Base-by-base conservation (phyloP, 2,888 invertebrate species). In the Acronicta aceris region DNA sequence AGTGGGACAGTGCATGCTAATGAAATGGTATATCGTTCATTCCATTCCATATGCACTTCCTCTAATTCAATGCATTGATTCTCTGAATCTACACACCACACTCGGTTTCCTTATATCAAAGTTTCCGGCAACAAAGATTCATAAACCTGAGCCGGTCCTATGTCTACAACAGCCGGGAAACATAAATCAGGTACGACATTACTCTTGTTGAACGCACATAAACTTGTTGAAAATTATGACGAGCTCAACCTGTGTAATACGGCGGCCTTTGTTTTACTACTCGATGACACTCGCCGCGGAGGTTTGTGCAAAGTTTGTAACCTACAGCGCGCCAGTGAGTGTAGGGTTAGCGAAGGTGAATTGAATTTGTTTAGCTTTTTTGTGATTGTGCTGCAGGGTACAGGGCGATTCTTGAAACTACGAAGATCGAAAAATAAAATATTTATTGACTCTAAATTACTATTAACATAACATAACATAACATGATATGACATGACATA, bases 221-320 rank as follows among this genome's bases (percentile, higher is more conserved):
- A 79, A 75, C 76, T 72, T 77, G 81, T 79, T 74, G 73, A 74
- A 38, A 80, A 77, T 81, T 81, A 81, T 81, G 82, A 81, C 76
- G 74, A 77, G 73, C 77, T 74, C 74, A 71, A 78, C 79, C 76
- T 72, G 69, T 59, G 66, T 72, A 71, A 70, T 79, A 77, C 67
- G 74, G 74, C 71, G 66, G 60, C 74, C 70, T 82, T 78, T 82
- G 82, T 81, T 81, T 78, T 78, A 82, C 77, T 81, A 74, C 75
- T 69, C 74, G 77, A 79, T 76, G 79, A 78, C 83, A 83, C 75
- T 80, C 79, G 60, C 69, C 48, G 52, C 56, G 51, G 61, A 59
- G 68, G 47, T 62, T 59, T 50, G 75, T 42, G 65, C 56, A 59
- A 72, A 77, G 63, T 77, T 77, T 78, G 67, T 65, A 65, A 68